A percentile compares a stretch with the other conserved stretches of the same genome.
These are phyloP conservation scores for Lasiommata megera DNA, from an alignment of 2,888 invertebrate genomes.

Conservation along the genomic window DNA sequence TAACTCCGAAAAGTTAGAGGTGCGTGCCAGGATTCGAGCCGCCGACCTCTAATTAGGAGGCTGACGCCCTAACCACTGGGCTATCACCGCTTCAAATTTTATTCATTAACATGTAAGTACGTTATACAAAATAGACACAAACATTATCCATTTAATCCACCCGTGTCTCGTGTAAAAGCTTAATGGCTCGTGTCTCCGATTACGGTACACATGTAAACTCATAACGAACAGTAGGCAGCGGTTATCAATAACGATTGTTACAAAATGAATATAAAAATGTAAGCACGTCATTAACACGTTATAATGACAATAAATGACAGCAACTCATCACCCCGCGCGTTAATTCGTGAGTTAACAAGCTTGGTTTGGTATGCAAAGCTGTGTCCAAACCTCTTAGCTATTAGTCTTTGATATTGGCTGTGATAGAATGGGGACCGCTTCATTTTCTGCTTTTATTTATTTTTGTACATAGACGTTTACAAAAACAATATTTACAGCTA, in stretches of 20 bases:
- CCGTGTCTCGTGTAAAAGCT: too few relatives aligned
- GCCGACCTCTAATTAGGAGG: too few relatives aligned
- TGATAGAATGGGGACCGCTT: slow-evolving; percentile 40
- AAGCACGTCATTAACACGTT: slow-evolving; percentile 29
- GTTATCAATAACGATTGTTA: slow-evolving; percentile 28
- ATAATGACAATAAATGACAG: slow-evolving; percentile 42
- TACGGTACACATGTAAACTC: slow-evolving; percentile 9
- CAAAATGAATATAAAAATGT: slow-evolving; percentile 26
- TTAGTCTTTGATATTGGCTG: slow-evolving; percentile 56
- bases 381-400: slow-evolving; percentile 65
- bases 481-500: too few relatives aligned
- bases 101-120: too few relatives aligned
- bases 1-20: too few relatives aligned
- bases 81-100: too few relatives aligned
- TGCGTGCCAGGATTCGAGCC: too few relatives aligned
- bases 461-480: neutral
- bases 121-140: neutral
- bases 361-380: slow-evolving; percentile 64
- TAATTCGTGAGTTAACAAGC: slow-evolving; percentile 56
- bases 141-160: slow-evolving; percentile 16
- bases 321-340: slow-evolving; percentile 41
- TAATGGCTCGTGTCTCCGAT: slow-evolving; percentile 23
- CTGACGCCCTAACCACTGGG: too few relatives aligned
- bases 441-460: neutral
- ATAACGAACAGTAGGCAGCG: slow-evolving; percentile 25